Conservation (phyloP, 2,888 invertebrate species). For the Halocaridina rubra region DNA sequence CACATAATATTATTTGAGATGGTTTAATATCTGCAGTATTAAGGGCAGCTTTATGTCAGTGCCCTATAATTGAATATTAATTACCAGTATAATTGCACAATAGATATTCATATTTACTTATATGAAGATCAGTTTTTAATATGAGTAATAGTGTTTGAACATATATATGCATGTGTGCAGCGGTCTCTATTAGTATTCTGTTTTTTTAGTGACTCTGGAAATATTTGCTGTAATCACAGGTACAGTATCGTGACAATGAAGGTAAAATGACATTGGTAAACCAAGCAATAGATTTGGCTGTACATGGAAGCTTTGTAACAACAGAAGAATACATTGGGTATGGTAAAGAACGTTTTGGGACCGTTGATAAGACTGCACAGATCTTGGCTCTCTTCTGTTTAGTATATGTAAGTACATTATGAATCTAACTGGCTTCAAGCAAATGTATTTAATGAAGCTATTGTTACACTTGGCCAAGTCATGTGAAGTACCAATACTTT, state of each 20-base stretch:
- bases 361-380: slow-evolving; percentile 65
- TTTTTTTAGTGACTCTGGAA: too few species aligned
- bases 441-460: too few species aligned
- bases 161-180: background rate
- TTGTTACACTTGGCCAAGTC: too few species aligned
- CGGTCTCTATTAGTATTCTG: too few species aligned
- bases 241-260: background rate
- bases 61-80: background rate
- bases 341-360: slow-evolving; percentile 71
- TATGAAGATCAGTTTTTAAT: background rate
- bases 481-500: too few species aligned
- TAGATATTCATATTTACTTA: background rate
- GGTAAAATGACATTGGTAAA: slow-evolving; percentile 70
- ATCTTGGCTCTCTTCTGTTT: background rate
- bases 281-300: slow-evolving; percentile 74
- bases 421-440: too few species aligned
- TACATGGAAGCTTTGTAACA: slow-evolving; percentile 76
- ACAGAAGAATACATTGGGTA: slow-evolving; percentile 71
- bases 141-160: background rate
- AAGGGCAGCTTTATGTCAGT: background rate
- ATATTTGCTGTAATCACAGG: slow-evolving; percentile 2
- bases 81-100: background rate
- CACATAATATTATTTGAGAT: too few species aligned
- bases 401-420: slow-evolving; percentile 6
- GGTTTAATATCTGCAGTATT: too few species aligned